A percentile compares a stretch with the other conserved stretches of the same genome.
phyloP scores from a whole-genome alignment of 2,113 vertebrate species.

The Podarcis muralis region DNA sequence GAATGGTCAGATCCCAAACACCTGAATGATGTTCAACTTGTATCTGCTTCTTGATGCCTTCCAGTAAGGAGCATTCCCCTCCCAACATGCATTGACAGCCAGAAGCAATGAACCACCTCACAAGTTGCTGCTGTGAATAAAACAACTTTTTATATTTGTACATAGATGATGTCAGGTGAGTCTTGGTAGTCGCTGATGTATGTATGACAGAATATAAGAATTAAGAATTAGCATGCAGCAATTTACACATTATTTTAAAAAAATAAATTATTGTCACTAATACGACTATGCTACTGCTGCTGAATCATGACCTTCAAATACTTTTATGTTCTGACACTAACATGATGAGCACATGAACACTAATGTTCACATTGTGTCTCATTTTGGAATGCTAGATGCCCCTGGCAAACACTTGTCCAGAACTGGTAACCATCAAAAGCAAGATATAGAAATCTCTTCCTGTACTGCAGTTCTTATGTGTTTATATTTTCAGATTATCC shows the following conservation, averaged over 20 bases:
- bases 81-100: not conserved
- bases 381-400: not conserved
- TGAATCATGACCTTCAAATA: not conserved
- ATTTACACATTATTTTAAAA: not conserved
- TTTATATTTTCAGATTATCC: conserved; percentile 61
- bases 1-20: not conserved
- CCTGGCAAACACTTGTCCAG: not conserved
- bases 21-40: too few species aligned
- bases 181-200: not conserved
- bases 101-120: not conserved
- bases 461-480: not conserved
- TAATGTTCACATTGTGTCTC: not conserved
- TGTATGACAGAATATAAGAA: not conserved
- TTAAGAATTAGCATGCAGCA: not conserved
- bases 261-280: not conserved
- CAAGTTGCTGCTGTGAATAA: not conserved
- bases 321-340: not conserved
- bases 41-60: not conserved
- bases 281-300: too few species aligned
- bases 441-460: not conserved
- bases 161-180: not conserved
- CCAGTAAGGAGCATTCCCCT: not conserved
- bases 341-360: not conserved
- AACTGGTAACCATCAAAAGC: not conserved
- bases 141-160: not conserved